Evolutionary conservation across 1,140 invertebrate species (phyloP).

Genomic region (Mercenaria mercenaria): DNA sequence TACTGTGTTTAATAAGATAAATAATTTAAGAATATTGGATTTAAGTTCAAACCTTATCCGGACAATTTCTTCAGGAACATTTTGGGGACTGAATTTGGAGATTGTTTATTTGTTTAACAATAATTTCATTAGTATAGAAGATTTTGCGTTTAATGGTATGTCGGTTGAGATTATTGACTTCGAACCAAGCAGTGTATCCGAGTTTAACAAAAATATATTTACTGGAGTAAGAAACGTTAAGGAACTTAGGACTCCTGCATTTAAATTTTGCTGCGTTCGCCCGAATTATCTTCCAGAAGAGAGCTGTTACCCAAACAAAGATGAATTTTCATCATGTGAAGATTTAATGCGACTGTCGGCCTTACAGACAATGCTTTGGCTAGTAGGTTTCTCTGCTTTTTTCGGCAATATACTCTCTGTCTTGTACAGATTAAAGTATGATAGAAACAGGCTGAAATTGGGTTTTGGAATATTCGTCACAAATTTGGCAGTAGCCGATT

Average conservation of each 20-base stretch:
- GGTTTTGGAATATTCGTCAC: constrained; percentile 75
- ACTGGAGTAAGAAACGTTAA: constrained; percentile 49
- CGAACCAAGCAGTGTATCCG: constrained; percentile 49
- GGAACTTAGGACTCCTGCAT: constrained; percentile 65
- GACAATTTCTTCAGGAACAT: background rate
- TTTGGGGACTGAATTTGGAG: constrained; percentile 37
- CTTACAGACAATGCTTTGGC: constrained; percentile 74
- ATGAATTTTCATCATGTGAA: constrained; percentile 76
- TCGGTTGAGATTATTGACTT: constrained; percentile 62
- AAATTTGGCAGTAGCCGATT: constrained; percentile 79
- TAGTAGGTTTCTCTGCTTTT: constrained; percentile 69
- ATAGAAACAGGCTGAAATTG: constrained; percentile 51
- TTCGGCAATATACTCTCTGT: constrained; percentile 72
- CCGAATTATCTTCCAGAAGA: constrained; percentile 58
- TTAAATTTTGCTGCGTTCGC: background rate
- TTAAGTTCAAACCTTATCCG: background rate
- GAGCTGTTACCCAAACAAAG: constrained; percentile 66
- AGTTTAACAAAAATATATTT: constrained; percentile 64
- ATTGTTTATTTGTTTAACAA: constrained; percentile 50
- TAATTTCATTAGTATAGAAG: constrained; percentile 44
- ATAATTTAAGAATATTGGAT: background rate
- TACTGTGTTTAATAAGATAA: background rate
- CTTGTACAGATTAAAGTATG: constrained; percentile 57
- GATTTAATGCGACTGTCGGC: constrained; percentile 69
- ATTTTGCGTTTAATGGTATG: constrained; percentile 47